Evolutionary conservation across 2,888 invertebrate species (phyloP).

Genomic region (Cephus pulcher): DNA sequence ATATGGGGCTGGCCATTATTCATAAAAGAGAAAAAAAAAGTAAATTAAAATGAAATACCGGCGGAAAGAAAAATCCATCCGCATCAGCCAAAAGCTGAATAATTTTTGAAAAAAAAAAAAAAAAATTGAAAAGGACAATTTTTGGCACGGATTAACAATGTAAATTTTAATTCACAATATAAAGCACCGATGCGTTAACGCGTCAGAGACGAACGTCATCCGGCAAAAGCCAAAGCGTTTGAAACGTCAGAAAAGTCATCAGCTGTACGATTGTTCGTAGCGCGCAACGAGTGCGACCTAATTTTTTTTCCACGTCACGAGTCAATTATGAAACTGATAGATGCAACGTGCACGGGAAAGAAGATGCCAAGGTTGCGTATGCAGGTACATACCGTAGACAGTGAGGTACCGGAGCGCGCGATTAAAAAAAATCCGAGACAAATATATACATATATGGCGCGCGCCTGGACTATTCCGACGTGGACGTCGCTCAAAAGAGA

Average conservation of each 20-base stretch:
- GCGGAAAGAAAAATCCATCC: background rate
- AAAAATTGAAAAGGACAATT: background rate
- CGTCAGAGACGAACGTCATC: background rate
- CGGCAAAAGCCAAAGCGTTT: background rate
- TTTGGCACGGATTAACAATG: background rate
- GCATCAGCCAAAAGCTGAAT: background rate
- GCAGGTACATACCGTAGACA: background rate
- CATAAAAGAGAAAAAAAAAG: background rate
- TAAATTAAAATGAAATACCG: background rate
- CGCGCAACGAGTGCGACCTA: background rate
- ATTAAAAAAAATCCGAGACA: constrained; percentile 33
- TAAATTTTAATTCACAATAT: background rate
- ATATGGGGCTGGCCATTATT: background rate
- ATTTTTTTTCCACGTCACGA: background rate
- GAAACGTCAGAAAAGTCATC: background rate
- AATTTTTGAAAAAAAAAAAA: background rate
- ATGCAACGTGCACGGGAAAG: background rate
- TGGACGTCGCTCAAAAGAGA: constrained; percentile 32
- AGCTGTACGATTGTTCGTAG: background rate
- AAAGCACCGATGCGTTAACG: background rate
- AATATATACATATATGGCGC: constrained; percentile 9
- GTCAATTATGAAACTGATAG: constrained; percentile 10
- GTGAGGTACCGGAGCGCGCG: background rate
- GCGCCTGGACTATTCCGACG: constrained; percentile 18
- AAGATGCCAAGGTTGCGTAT: background rate